Percentiles rank a stretch among this genome's conserved stretches.
These are phyloP conservation scores for Chelon labrosus DNA, from an alignment of 2,797 vertebrate genomes.

Conservation along the genomic window DNA sequence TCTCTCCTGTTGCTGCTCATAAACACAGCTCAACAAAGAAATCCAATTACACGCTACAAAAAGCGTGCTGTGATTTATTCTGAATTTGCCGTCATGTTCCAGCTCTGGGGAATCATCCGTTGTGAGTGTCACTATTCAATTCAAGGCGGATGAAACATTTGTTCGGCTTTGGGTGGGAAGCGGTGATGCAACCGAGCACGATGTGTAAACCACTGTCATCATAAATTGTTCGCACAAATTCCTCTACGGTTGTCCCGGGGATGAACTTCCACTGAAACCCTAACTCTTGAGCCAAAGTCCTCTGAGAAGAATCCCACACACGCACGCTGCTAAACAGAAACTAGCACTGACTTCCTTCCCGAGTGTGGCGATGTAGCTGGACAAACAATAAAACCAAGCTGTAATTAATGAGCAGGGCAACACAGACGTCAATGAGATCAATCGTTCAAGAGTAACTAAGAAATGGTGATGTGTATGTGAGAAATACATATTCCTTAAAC, in stretches of 20 bases:
- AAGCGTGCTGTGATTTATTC: not conserved
- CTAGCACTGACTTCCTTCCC: conserved; percentile 26
- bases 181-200: not conserved
- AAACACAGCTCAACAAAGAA: conserved; percentile 9
- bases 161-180: not conserved
- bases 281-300: conserved; percentile 6
- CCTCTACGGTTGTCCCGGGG: not conserved
- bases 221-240: not conserved
- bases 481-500: too few relatives aligned
- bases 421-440: not conserved
- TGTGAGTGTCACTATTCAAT: not conserved
- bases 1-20: not conserved
- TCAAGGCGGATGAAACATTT: not conserved
- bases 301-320: not conserved
- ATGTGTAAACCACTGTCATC: not conserved
- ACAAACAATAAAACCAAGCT: not conserved
- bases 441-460: too few relatives aligned
- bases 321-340: not conserved
- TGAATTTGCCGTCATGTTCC: not conserved
- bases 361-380: not conserved
- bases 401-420: not conserved
- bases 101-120: not conserved
- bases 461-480: too few relatives aligned
- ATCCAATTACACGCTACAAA: not conserved
- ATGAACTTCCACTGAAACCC: conserved; percentile 7